Evolutionary conservation across 2,113 vertebrate species (phyloP).

Genomic region (Megalops atlanticus): DNA sequence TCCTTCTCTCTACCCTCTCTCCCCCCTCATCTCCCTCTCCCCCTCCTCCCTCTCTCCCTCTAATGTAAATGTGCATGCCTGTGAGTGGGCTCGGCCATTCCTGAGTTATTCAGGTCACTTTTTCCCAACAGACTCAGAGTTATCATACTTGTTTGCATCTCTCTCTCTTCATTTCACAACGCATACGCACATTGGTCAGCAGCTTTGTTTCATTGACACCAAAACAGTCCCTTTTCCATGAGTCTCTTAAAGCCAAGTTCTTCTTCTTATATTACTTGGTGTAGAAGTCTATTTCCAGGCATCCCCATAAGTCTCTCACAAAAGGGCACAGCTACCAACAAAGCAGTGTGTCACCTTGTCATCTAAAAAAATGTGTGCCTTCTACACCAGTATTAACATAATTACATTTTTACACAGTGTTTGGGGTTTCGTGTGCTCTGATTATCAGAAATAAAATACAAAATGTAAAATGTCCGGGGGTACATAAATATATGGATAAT

Average conservation of each 20-base stretch:
- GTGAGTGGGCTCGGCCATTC: constrained; percentile 37
- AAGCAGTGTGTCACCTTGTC: background rate
- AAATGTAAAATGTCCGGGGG: background rate
- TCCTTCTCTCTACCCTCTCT: constrained; percentile 11
- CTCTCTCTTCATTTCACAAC: constrained; percentile 18
- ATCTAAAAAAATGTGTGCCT: too few species aligned
- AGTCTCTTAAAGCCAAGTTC: background rate
- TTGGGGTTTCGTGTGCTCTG: background rate
- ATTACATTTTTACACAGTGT: background rate
- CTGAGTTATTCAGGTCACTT: constrained; percentile 61
- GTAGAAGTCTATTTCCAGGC: background rate
- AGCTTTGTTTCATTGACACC: background rate
- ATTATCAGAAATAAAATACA: background rate
- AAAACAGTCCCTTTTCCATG: background rate
- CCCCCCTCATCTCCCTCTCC: background rate
- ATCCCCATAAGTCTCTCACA: background rate
- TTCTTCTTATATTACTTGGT: background rate
- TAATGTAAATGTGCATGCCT: constrained; percentile 54
- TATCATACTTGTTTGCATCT: constrained; percentile 24
- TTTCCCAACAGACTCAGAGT: constrained; percentile 51
- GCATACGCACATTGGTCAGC: background rate
- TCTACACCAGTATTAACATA: background rate
- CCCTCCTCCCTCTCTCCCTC: constrained; percentile 15
- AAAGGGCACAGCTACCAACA: background rate
- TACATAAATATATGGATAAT: background rate